Evolutionary conservation across 2,113 vertebrate species (phyloP).

Genomic region (Pluvialis apricaria): DNA sequence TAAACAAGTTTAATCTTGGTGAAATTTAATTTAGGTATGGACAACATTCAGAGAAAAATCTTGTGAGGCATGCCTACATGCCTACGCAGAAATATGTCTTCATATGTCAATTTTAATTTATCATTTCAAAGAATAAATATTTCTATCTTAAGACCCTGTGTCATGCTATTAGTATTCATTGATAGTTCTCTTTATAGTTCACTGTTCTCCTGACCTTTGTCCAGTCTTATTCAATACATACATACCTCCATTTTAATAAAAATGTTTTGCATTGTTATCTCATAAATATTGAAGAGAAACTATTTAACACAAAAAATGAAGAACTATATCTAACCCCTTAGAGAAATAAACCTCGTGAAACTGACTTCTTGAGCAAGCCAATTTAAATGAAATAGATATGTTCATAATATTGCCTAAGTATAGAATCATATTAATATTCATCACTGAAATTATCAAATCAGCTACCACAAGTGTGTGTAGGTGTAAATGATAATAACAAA

Average conservation of each 20-base stretch:
- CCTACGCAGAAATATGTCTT: background rate
- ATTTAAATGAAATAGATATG: background rate
- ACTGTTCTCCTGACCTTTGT: background rate
- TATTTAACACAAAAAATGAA: background rate
- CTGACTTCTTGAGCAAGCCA: background rate
- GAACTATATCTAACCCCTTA: background rate
- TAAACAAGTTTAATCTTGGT: slow-evolving; percentile 65
- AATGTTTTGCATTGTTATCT: background rate
- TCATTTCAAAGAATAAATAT: background rate
- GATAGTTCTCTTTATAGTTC: background rate
- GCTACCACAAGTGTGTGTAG: background rate
- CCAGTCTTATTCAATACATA: background rate
- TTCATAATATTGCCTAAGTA: background rate
- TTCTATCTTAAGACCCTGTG: background rate
- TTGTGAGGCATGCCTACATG: background rate
- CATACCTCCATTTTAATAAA: background rate
- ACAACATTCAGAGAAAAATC: slow-evolving; percentile 52
- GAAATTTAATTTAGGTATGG: slow-evolving; percentile 71
- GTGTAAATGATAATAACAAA: background rate
- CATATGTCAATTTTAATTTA: background rate
- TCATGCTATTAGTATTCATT: background rate
- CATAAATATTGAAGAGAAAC: background rate
- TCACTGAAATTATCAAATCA: background rate
- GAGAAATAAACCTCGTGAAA: background rate
- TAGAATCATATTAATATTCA: background rate